Evolutionary conservation across 30 jellyfish, hydroid and myxozoan species (phyloP), one percentile per base, ranked within the genome.

Genomic region (Turritopsis rubra): DNA sequence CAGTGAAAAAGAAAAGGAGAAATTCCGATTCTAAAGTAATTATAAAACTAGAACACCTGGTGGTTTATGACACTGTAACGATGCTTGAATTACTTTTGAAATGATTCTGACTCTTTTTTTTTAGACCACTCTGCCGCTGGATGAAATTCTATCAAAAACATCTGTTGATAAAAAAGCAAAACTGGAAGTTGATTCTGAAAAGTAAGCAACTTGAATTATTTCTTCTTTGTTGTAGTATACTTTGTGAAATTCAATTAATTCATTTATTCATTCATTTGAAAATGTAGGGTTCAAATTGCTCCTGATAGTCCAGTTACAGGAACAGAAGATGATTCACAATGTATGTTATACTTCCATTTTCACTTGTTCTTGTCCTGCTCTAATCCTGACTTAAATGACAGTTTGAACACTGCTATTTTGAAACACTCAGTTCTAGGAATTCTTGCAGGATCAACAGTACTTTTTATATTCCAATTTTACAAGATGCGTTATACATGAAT

Each of bases 101-200:
- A 66, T 66, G 29, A 4, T 66, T 66, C 13, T 41, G 21, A n/a
- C n/a, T n/a, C 9, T 68, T 68, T 68, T 18, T 13, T 84, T 88
- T 52, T 75, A 92, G 98, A 81, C 98, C 16, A 73, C 89, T 24
- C 83, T 92, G 54, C 98, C 98, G 21, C 66, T 92, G 41, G 98
- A 92, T 81, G 98, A 92, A 71, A 92, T 92, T 53, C 71, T 92
- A 71, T 83, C 52, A 79, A 87, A 75, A 21, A 83, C 82, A 71
- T 8, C 77, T 9, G 18, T 19, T 7, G 88, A 81, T 54, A 81
- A 81, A 31, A 81, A 66, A 30, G 27, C 66, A 23, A 81, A 81
- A 54, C 74, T 81, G 18, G 91, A 65, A 71, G 81, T 66, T 21
- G 86, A 76, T 26, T 53, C 65, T 21, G 93, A 81, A 1, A 85